Base-by-base conservation (phyloP, 2,888 invertebrate genomes). In the Zygothrica quintamaculata region DNA sequence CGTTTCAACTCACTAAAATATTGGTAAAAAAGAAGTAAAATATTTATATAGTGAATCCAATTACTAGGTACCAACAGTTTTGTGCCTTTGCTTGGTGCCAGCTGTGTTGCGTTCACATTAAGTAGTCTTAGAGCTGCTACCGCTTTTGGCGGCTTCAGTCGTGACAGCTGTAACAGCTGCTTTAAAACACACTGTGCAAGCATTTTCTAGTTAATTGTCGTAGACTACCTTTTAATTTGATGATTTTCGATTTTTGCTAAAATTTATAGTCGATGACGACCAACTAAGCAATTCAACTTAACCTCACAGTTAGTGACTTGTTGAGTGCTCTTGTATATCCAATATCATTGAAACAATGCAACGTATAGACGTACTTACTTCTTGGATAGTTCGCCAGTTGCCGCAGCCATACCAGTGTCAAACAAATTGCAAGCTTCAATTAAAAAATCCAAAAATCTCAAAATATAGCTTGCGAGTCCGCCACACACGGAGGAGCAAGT, bases 1-100 rank as follows among this genome's bases (percentile, higher is more conserved):
- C 99, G 93, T 92, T 99, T 99, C 77, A 96, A 92, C 92, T 99
- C 99, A 93, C 99, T 99, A 91, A 18, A 92, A 92, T 60, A 75
- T 72, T 4, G 1, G 1, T 39, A 34, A 33, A 15, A 13, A 36
- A 58, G 42, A 8, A 33, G 39, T 47, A 5, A 44, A 31, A 18
- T 5, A 31, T 9, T 1, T 5, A 26, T 50, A 13, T 9, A 18
- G 39, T 26, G n/a, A 16, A 50, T 26, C 1, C 6, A 9, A 18
- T 9, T 33, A 12, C 6, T 25, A 25, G 36, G 18, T 60, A 84
- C 72, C 64, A 85, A 89, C 89, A 88, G 76, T 84, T 89, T 89
- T 58, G 89, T 89, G 25, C 51, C 67, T 70, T 88, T 89, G 69
- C 89, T 89, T 25, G 89, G 89, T 8, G 65, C 62, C 59, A 58